These are phyloP conservation scores for Corynorhinus townsendii DNA, from an alignment of 2,113 vertebrate genomes.

Conservation along the genomic window DNA sequence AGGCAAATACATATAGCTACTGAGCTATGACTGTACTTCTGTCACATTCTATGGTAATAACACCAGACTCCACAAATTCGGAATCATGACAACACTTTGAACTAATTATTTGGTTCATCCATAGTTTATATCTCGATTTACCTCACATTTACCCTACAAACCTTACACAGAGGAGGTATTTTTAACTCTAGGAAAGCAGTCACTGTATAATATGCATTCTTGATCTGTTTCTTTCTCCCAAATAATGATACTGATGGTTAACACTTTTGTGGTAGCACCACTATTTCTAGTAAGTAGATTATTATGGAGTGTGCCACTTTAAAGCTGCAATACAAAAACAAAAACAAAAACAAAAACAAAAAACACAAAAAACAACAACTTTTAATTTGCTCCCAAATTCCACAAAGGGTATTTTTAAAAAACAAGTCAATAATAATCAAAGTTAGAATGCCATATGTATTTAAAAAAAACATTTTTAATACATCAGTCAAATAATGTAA, in stretches of 20 bases:
- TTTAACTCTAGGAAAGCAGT: slow-evolving; percentile 68
- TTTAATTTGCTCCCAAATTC: neutral
- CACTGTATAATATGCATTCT: slow-evolving; percentile 61
- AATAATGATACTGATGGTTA: slow-evolving; percentile 57
- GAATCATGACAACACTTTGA: slow-evolving; percentile 71
- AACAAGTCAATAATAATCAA: slow-evolving; percentile 36
- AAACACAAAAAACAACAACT: neutral
- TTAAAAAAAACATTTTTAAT: slow-evolving; percentile 36
- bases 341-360: neutral
- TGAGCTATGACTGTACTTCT: slow-evolving; percentile 74
- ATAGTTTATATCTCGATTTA: slow-evolving; percentile 74
- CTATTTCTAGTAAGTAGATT: slow-evolving; percentile 75
- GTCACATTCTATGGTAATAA: slow-evolving; percentile 77
- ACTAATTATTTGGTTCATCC: slow-evolving; percentile 64
- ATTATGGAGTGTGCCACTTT: slow-evolving; percentile 78
- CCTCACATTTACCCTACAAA: slow-evolving; percentile 72
- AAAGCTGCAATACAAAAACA: slow-evolving; percentile 88
- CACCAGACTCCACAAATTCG: slow-evolving; percentile 60
- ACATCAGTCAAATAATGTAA: neutral
- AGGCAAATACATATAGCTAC: slow-evolving; percentile 75
- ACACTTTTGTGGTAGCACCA: slow-evolving; percentile 77
- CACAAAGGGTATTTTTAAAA: slow-evolving; percentile 39
- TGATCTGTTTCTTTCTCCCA: slow-evolving; percentile 57
- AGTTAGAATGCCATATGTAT: slow-evolving; percentile 54
- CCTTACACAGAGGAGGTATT: slow-evolving; percentile 50